A percentile compares a stretch with the other conserved stretches of the same genome.
These are phyloP conservation scores for Recurvirostra avosetta DNA, from an alignment of 2,113 vertebrate species.

Conservation along the genomic window DNA sequence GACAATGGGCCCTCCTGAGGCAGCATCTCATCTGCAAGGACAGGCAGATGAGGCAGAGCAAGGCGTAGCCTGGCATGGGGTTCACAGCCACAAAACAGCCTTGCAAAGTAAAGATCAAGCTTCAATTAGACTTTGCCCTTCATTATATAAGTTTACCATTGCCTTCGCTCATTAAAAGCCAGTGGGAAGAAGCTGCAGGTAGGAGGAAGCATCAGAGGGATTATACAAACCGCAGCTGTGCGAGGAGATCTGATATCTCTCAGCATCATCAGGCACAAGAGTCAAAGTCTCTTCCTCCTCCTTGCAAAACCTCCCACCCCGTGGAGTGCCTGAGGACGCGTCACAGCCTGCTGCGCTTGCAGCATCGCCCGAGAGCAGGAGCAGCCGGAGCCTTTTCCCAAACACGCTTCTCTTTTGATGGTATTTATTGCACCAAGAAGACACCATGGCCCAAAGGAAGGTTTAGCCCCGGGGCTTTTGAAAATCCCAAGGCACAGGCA, in stretches of 20 bases:
- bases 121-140: slow-evolving; percentile 8
- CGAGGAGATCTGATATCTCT: neutral
- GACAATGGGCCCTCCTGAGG: neutral
- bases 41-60: neutral
- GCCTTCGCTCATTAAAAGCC: neutral
- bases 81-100: neutral
- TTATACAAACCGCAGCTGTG: neutral
- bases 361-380: neutral
- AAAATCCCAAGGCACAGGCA: neutral
- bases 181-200: slow-evolving; percentile 6
- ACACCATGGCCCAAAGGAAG: neutral
- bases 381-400: neutral
- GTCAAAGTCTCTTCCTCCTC: neutral
- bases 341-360: neutral
- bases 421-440: neutral
- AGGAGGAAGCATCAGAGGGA: slow-evolving; percentile 23
- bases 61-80: neutral
- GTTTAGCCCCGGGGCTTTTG: neutral
- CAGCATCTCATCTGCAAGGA: neutral
- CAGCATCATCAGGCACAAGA: neutral
- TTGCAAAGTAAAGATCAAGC: neutral
- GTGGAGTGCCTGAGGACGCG: rapidly evolving
- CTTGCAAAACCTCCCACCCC: rapidly evolving
- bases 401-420: neutral
- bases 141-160: neutral